Evolutionary conservation across 2,888 invertebrate genomes (phyloP), one percentile per base, ranked within the genome.

Genomic region (Allolobophora icterica): DNA sequence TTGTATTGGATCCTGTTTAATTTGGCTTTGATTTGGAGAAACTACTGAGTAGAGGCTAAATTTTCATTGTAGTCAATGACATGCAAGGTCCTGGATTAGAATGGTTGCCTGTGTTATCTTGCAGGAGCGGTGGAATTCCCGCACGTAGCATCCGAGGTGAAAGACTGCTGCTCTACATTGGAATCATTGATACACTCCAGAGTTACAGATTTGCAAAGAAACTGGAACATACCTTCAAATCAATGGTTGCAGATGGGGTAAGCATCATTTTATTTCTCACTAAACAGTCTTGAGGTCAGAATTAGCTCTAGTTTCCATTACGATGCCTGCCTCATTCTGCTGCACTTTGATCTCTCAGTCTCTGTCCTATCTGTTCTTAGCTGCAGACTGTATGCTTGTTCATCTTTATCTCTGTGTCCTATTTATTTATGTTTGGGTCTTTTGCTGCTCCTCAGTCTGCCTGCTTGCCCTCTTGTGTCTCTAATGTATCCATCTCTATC

Each of bases 101-200:
- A 35, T 42, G 89, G 13, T 40, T 40, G 40, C 38, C 3, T 40
- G 1, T 24, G 21, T 52, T 52, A 21, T 21, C 52, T 52, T 71
- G 71, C n/a, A 99, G 99, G 94, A 98, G 98, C 93, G 99, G 99
- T 93, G 99, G 99, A 92, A 99, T 99, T 95, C 99, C 99, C 71
- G 99, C 99, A 15, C 96, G 99, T 94, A 99, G 99, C 96, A 97
- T 97, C 92, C 98, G 98, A 95, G 99, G 99, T 90, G 99, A 99
- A 96, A 97, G 99, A 58, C 96, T 99, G 42, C 96, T 99, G 92
- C 96, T 99, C 89, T 99, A 98, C 96, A 96, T 99, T 92, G 99
- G 99, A 94, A 97, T 99, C 95, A 99, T 99, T 95, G 99, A 99
- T 96, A 99, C 99, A 95, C 96, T 99, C 93, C 99, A 99, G 96